These are phyloP conservation scores for Felis chaus DNA, from an alignment of 2,113 vertebrate species.

Conservation along the genomic window DNA sequence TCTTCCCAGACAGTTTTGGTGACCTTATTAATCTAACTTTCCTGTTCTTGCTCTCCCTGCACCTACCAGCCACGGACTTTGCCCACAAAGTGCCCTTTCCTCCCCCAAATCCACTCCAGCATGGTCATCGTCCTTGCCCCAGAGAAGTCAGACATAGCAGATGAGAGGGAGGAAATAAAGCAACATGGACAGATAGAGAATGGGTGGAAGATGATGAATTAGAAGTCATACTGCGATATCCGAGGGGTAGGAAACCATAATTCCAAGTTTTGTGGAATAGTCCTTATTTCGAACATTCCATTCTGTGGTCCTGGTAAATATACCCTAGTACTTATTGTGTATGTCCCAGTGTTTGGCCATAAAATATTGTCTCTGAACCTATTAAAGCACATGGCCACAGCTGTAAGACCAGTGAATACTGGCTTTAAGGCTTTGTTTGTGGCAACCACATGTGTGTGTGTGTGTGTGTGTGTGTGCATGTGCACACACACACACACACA, in stretches of 20 bases:
- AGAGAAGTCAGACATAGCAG: not conserved
- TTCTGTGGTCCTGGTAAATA: not conserved
- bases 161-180: not conserved
- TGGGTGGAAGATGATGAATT: not conserved
- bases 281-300: not conserved
- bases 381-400: not conserved
- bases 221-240: no score
- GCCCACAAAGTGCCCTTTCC: not conserved
- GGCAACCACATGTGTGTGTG: not conserved
- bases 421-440: not conserved
- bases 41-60: not conserved
- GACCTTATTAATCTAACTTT: not conserved
- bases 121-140: rapidly evolving
- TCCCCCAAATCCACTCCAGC: not conserved
- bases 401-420: not conserved
- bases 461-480: rapidly evolving
- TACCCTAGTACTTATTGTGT: not conserved
- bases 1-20: not conserved
- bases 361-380: not conserved
- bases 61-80: not conserved
- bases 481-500: not conserved
- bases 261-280: not conserved
- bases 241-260: not conserved
- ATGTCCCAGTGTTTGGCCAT: no score
- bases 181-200: rapidly evolving